Conservation (phyloP, 2,888 invertebrate species). For the Monochamus alternatus region DNA sequence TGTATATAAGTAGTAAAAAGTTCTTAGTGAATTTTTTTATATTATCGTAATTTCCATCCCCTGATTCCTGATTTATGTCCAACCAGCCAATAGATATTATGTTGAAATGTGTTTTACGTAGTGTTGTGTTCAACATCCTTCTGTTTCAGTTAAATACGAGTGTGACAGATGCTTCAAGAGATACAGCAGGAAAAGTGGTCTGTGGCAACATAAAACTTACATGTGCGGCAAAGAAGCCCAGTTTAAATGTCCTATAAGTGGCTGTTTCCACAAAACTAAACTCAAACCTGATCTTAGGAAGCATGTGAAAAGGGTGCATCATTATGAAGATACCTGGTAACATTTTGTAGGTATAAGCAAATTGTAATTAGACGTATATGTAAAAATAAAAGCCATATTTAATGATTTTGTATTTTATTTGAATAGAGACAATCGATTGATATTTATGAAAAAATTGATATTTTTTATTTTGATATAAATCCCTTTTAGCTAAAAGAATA, state of each 20-base stretch:
- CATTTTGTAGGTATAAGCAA: neutral
- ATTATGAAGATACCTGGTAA: neutral
- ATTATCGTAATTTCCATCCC: too few relatives aligned
- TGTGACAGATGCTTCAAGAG: constrained; percentile 17
- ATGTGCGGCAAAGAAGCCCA: constrained; percentile 36
- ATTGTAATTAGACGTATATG: neutral
- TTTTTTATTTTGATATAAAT: too few relatives aligned
- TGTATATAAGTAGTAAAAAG: too few relatives aligned
- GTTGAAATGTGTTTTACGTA: neutral
- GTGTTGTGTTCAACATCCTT: neutral
- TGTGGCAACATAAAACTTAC: constrained; percentile 26
- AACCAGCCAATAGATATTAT: neutral
- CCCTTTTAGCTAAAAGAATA: too few relatives aligned
- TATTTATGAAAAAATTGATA: neutral
- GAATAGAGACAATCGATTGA: too few relatives aligned
- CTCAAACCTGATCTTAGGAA: constrained; percentile 27
- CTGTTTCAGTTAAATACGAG: constrained; percentile 21
- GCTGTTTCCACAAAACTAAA: constrained; percentile 26
- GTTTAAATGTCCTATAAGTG: constrained; percentile 19
- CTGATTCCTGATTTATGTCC: neutral
- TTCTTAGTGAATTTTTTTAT: too few relatives aligned
- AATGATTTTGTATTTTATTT: neutral
- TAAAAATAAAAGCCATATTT: neutral
- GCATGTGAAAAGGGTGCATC: constrained; percentile 21
- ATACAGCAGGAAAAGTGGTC: constrained; percentile 30